Base-by-base conservation (phyloP, 2,113 vertebrate species). In the Neotragus pygmaeus region DNA sequence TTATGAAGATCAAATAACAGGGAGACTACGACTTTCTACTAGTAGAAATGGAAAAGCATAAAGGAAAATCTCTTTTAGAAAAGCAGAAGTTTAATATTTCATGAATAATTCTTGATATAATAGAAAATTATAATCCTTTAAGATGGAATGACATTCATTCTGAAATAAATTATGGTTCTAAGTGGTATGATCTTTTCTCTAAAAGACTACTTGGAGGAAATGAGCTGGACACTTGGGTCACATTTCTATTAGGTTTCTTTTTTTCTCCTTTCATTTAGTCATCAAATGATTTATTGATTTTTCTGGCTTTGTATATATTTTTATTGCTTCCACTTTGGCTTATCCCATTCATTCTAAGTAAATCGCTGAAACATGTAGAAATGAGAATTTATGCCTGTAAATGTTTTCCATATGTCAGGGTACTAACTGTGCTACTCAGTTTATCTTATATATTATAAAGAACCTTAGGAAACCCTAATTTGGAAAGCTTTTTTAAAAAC, bases 61-160 rank as follows among this genome's bases (percentile, higher is more conserved):
- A 92, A 82, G 88, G 58, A 60, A 83, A 93, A 58, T 64, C 15
- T 94, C n/a, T 57, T 92, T 77, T 87, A 90, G 78, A 57, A 93
- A 95, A 81, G 39, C 13, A 80, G 81, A 89, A 90, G 51, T 94
- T 92, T 93, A 83, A 95, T 94, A 53, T 90, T 97, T 45, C 30
- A 77, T 93, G 90, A 96, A 66, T 96, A 96, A 82, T 88, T 94
- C 27, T 95, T 90, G 28, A 87, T 81, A 33, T 80, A 94, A 92
- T 94, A 36, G 80, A 87, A 85, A 96, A 92, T 87, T 95, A 82
- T 73, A 95, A 95, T 94, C 16, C 39, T 95, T 96, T 95, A 82
- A 97, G 96, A 62, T 53, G 51, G 82, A 95, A 45, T 97, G 84
- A 55, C 58, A 60, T 90, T 95, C 73, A 93, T 95, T 91, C 53